phyloP scores from a whole-genome alignment of 2,113 vertebrate genomes.

The Petrocephalus zakoni region DNA sequence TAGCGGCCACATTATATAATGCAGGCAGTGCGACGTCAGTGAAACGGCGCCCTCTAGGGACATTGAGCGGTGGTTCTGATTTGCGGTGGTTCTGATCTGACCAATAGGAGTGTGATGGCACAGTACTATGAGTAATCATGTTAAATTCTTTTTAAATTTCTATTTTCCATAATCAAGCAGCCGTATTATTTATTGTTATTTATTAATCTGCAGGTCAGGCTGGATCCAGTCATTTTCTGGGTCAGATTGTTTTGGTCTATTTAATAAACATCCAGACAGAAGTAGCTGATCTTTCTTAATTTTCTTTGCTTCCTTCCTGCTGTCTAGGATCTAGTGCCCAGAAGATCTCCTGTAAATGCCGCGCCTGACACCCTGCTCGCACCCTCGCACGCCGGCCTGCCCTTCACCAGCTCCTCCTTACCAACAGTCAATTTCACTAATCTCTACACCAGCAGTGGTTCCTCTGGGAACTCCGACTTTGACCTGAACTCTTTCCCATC shows the following conservation, averaged over 20 bases:
- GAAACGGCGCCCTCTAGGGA: neutral
- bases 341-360: constrained; percentile 52
- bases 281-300: too few relatives aligned
- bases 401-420: constrained; percentile 50
- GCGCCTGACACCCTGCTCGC: constrained; percentile 67
- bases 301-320: neutral
- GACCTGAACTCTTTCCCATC: constrained; percentile 69
- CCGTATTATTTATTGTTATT: neutral
- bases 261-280: too few relatives aligned
- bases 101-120: too few relatives aligned
- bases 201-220: neutral
- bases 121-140: too few relatives aligned
- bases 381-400: constrained; percentile 57
- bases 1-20: neutral
- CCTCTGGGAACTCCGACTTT: constrained; percentile 43
- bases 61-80: neutral
- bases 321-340: neutral
- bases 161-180: neutral
- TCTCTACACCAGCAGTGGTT: constrained; percentile 59
- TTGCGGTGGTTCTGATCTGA: too few relatives aligned
- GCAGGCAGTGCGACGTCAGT: neutral
- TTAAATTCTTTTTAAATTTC: too few relatives aligned
- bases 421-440: constrained; percentile 63
- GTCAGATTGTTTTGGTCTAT: neutral
- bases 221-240: neutral